phyloP scores from a whole-genome alignment of 2,797 vertebrate genomes.

The Mus caroli region DNA sequence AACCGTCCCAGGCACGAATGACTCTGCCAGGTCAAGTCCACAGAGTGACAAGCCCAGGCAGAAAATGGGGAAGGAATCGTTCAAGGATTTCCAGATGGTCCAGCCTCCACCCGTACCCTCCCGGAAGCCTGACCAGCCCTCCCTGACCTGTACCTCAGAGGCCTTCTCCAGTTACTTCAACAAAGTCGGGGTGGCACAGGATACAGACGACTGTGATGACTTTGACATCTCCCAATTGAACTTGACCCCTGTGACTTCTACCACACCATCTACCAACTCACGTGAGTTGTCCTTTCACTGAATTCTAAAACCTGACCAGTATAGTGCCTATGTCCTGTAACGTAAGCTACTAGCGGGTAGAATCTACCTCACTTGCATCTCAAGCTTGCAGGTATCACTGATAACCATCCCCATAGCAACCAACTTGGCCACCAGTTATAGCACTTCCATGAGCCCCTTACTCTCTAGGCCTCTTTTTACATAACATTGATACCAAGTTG shows the following conservation, averaged over 20 bases:
- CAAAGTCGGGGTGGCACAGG: conserved; percentile 98
- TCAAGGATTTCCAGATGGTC: conserved; percentile 98
- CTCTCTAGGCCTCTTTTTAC: neutral
- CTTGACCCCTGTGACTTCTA: conserved; percentile 99
- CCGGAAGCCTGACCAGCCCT: conserved; percentile 95
- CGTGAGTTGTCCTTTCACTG: conserved; percentile 91
- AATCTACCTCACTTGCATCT: neutral
- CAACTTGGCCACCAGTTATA: no score
- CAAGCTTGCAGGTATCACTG: neutral
- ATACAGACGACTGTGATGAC: conserved; percentile 98
- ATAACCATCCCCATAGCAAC: neutral
- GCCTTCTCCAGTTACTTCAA: conserved; percentile 98
- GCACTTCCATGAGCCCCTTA: neutral
- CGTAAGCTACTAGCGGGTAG: neutral
- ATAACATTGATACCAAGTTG: neutral
- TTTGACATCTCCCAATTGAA: conserved; percentile 99
- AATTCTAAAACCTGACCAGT: neutral
- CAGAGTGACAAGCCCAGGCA: conserved; percentile 93
- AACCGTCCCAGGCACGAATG: conserved; percentile 92
- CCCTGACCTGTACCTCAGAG: conserved; percentile 96
- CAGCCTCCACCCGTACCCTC: conserved; percentile 96
- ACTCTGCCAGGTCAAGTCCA: conserved; percentile 95
- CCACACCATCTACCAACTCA: conserved; percentile 98
- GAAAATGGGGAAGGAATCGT: conserved; percentile 96
- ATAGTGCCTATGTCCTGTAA: neutral